phyloP scores from a whole-genome alignment of 2,888 invertebrate species.

The Idaea dimidiata region DNA sequence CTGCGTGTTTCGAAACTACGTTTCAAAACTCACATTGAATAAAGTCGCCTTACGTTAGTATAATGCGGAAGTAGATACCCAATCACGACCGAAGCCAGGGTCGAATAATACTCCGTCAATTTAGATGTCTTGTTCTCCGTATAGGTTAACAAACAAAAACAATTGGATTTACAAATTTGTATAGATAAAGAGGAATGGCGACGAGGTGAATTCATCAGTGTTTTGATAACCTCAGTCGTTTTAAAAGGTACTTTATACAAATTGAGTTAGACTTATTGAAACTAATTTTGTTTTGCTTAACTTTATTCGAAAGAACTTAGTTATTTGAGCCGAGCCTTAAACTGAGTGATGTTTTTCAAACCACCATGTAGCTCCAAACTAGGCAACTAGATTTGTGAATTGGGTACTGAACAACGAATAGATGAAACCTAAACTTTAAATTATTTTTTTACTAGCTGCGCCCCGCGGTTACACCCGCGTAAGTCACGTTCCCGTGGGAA shows the following conservation, averaged over 20 bases:
- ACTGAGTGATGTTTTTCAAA: too few species aligned
- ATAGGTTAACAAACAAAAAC: background rate
- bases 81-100: background rate
- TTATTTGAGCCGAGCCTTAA: too few species aligned
- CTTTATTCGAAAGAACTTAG: too few species aligned
- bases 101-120: background rate
- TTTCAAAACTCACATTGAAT: background rate
- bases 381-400: too few species aligned
- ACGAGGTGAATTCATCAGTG: background rate
- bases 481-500: too few species aligned
- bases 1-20: background rate
- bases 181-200: background rate
- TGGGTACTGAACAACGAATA: too few species aligned
- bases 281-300: too few species aligned
- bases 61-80: background rate
- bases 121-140: background rate
- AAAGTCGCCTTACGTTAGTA: background rate
- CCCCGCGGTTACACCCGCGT: too few species aligned
- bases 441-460: too few species aligned
- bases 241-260: background rate
- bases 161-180: background rate
- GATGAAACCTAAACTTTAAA: too few species aligned
- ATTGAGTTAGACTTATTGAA: too few species aligned
- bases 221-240: background rate
- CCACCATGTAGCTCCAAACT: too few species aligned